Conservation (phyloP, 2,113 vertebrate genomes). For the Gobiocypris rarus region DNA sequence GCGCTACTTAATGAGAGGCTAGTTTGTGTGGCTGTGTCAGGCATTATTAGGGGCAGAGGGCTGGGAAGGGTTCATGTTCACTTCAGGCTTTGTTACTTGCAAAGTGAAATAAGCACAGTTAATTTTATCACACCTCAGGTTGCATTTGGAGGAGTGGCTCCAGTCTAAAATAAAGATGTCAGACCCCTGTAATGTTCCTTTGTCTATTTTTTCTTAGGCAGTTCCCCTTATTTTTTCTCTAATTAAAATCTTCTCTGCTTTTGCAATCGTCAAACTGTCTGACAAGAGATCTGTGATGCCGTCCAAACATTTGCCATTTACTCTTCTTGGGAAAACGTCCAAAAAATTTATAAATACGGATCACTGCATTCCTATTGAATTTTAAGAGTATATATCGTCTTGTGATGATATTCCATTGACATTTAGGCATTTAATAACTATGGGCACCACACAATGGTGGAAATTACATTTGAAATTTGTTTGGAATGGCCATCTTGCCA, state of each 20-base stretch:
- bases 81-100: slow-evolving; percentile 27
- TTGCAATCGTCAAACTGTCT: background rate
- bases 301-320: slow-evolving; percentile 5
- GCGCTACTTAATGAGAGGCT: slow-evolving; percentile 49
- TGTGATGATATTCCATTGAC: background rate
- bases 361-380: background rate
- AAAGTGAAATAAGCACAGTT: slow-evolving; percentile 43
- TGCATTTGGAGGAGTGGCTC: background rate
- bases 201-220: background rate
- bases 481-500: background rate
- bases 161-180: slow-evolving; percentile 19
- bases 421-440: background rate
- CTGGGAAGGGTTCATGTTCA: slow-evolving; percentile 7
- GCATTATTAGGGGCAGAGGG: slow-evolving; percentile 45
- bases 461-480: background rate
- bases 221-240: background rate
- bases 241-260: slow-evolving; percentile 28
- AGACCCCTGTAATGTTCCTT: background rate
- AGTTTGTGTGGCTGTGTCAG: slow-evolving; percentile 47
- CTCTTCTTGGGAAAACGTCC: slow-evolving; percentile 2
- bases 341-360: background rate
- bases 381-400: background rate
- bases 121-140: slow-evolving; percentile 7
- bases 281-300: background rate
- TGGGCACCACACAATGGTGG: background rate